Evolutionary conservation across 2,113 vertebrate genomes (phyloP).

Genomic region (Mastomys natalensis): DNA sequence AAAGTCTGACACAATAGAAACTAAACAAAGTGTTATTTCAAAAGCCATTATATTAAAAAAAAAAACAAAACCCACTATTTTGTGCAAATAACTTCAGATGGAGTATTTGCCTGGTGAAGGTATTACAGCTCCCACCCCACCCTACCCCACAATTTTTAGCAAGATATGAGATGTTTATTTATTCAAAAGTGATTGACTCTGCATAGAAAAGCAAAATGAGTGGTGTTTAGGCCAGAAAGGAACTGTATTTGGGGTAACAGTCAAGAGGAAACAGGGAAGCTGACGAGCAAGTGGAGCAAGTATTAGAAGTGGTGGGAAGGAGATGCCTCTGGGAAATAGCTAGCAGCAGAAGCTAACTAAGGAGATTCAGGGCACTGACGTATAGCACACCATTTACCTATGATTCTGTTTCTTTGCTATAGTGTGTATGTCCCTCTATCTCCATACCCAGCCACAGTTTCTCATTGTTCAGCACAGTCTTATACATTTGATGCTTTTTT

Average conservation of each 20-base stretch:
- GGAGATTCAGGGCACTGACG: neutral
- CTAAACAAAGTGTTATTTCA: neutral
- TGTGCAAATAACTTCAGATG: slow-evolving; percentile 31
- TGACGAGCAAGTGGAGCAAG: neutral
- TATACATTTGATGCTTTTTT: slow-evolving; percentile 23
- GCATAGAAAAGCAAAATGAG: slow-evolving; percentile 3
- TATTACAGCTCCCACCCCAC: neutral
- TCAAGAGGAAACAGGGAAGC: neutral
- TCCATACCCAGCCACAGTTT: slow-evolving; percentile 1
- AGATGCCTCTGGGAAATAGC: neutral
- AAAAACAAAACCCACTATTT: neutral
- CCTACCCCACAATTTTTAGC: neutral
- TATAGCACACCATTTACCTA: neutral
- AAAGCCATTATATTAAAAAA: slow-evolving; percentile 33
- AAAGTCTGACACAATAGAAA: slow-evolving; percentile 7
- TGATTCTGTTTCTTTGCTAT: slow-evolving; percentile 1
- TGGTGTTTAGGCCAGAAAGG: neutral
- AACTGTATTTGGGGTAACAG: neutral
- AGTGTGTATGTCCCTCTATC: neutral
- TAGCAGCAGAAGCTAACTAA: neutral
- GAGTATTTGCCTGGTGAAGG: neutral
- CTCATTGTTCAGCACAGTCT: neutral
- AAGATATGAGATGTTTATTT: neutral
- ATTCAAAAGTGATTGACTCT: slow-evolving; percentile 15
- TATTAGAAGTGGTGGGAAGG: neutral